phyloP scores from a whole-genome alignment of 2,888 invertebrate species.

The Kryphioiulus occultus region DNA sequence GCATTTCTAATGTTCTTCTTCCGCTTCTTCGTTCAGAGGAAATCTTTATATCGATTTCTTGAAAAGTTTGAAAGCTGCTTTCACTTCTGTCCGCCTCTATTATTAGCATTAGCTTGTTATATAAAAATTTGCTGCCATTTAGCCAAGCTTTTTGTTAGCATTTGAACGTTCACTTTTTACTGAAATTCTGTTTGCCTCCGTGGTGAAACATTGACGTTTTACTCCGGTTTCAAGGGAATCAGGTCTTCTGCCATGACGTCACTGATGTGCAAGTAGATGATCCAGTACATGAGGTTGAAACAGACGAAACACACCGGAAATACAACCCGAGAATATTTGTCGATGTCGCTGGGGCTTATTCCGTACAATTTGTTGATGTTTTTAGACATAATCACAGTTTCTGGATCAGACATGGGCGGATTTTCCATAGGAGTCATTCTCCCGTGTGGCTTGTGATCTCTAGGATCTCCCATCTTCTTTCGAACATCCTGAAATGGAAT shows the following conservation, averaged over 20 bases:
- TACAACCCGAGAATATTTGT: constrained; percentile 97
- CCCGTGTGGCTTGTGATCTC: constrained; percentile 74
- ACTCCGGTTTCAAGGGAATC: constrained; percentile 73
- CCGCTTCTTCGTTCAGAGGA: background rate
- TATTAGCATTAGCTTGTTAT: constrained; percentile 28
- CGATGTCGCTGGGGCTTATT: constrained; percentile 96
- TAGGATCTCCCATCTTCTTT: constrained; percentile 93
- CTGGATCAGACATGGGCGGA: constrained; percentile 49
- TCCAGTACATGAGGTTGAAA: constrained; percentile 99
- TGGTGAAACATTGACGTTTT: background rate
- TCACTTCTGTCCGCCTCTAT: background rate
- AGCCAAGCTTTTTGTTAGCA: background rate
- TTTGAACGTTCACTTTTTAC: background rate
- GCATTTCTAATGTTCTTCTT: constrained; percentile 5
- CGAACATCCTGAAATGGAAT: constrained; percentile 78
- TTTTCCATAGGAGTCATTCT: constrained; percentile 49
- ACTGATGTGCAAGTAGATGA: constrained; percentile 94
- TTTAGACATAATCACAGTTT: constrained; percentile 47
- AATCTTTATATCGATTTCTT: too few species aligned
- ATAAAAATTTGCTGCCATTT: constrained; percentile 19
- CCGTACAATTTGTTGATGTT: constrained; percentile 86
- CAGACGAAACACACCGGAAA: constrained; percentile 98
- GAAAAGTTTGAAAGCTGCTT: background rate
- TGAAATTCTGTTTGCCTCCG: background rate
- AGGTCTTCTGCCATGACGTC: constrained; percentile 94